phyloP scores from a whole-genome alignment of 2,113 vertebrate species.

The Proterorhinus semilunaris region DNA sequence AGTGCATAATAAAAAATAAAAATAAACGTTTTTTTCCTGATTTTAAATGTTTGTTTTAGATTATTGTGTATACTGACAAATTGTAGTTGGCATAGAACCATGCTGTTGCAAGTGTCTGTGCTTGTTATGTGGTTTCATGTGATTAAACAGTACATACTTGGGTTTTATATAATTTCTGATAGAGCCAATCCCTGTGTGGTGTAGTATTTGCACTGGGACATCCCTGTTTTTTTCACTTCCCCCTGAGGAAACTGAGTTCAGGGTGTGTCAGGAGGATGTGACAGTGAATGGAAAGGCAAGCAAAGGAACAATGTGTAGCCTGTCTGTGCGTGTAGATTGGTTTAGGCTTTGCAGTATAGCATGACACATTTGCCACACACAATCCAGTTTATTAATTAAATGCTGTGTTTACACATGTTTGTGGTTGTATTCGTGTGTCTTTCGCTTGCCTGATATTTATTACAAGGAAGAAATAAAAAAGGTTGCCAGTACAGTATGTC shows the following conservation, averaged over 20 bases:
- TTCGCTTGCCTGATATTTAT: constrained; percentile 3
- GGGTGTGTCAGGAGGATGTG: constrained; percentile 38
- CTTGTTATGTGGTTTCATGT: constrained; percentile 6
- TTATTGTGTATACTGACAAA: no score
- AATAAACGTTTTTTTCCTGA: no score
- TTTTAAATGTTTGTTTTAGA: no score
- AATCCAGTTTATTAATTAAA: constrained; percentile 16
- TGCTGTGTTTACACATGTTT: constrained; percentile 28
- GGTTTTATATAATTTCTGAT: constrained; percentile 1
- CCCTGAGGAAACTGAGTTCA: constrained; percentile 31
- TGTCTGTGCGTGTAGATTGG: constrained; percentile 32
- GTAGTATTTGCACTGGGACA: constrained; percentile 45
- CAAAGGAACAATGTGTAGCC: constrained; percentile 28
- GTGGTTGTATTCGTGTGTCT: constrained; percentile 5
- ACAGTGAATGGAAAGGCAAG: constrained; percentile 15
- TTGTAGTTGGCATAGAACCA: no score
- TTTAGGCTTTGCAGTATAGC: constrained; percentile 14
- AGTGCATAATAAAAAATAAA: no score
- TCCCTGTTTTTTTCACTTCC: constrained; percentile 42
- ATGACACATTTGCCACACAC: neutral
- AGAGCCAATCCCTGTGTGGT: neutral
- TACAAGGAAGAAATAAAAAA: neutral
- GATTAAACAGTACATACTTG: constrained; percentile 20
- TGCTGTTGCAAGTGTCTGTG: neutral
- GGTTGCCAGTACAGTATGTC: neutral